Percentiles rank a stretch among this genome's conserved stretches.
Evolutionary conservation across 2,888 invertebrate species (phyloP).

Genomic region (Silvanus unidentatus): DNA sequence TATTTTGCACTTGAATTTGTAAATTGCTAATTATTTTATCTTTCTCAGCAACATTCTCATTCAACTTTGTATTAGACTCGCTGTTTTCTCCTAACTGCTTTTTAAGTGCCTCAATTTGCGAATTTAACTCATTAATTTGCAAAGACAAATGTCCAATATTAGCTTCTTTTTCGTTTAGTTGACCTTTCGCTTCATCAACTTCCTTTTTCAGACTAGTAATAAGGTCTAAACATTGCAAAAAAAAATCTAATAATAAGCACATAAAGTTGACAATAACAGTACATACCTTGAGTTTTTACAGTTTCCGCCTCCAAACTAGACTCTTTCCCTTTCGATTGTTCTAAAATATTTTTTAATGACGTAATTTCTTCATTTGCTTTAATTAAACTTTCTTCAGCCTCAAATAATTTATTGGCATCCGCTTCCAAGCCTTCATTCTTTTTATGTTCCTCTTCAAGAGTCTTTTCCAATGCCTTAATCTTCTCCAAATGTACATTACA

Average conservation of each 20-base stretch:
- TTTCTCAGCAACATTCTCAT: background rate
- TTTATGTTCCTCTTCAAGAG: slow-evolving; percentile 45
- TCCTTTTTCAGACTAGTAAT: slow-evolving; percentile 3
- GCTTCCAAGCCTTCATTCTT: slow-evolving; percentile 47
- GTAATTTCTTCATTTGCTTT: slow-evolving; percentile 57
- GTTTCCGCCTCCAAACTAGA: slow-evolving; percentile 15
- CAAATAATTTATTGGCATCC: slow-evolving; percentile 56
- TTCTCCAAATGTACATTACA: slow-evolving; percentile 46
- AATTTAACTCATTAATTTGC: slow-evolving; percentile 23
- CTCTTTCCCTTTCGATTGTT: slow-evolving; percentile 50
- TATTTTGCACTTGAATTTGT: background rate
- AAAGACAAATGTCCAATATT: slow-evolving; percentile 5
- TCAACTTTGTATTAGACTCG: background rate
- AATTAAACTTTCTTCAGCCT: slow-evolving; percentile 60
- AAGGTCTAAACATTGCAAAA: too few species aligned
- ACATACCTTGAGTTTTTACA: background rate
- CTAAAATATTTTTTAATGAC: slow-evolving; percentile 50
- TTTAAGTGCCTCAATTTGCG: slow-evolving; percentile 33
- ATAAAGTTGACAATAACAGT: background rate
- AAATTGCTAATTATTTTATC: background rate
- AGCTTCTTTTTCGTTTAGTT: background rate
- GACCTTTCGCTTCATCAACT: slow-evolving; percentile 9
- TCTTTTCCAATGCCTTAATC: slow-evolving; percentile 49
- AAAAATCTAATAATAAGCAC: slow-evolving; percentile 8
- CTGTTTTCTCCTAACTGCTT: slow-evolving; percentile 9